Base-by-base conservation (phyloP, 2,888 invertebrate species). In the Ellobium chinense region DNA sequence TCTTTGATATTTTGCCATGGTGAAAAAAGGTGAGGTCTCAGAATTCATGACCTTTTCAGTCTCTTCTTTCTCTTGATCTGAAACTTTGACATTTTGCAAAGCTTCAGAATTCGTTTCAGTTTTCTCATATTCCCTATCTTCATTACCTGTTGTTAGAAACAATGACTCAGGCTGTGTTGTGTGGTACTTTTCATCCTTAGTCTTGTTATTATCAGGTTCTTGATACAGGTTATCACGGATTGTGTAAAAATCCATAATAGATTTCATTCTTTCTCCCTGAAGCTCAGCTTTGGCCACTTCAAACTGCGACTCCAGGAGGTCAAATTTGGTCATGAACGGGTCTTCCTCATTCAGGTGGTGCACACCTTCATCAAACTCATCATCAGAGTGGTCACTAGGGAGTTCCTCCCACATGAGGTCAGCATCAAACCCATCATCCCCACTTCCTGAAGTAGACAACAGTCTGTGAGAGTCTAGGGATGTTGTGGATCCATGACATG, bases 401-500 rank as follows among this genome's bases (percentile, higher is more conserved):
- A 72, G 72, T 34, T 72, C 58, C 4, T 54, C 72, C 72, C 72
- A 72, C 72, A 72, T 72, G 1, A n/a, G 27, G 60, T 72, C 72
- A 31, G 36, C 58, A n/a, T 72, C 72, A 12, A 2, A 56, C 7
- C 9, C 9, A 2, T 39, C 70, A 7, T 27, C 29, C 14, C 18
- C 70, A 66, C 18, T 5, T 24, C 9, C 14, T 27, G 27, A 60
- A 27, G 60, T 14, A 14, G 27, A 27, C 7, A n/a, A 14, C n/a
- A 7, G 12, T n/a, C 60, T 60, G 9, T 7, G n/a, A n/a, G 5
- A 14, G 60, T 7, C 5, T 60, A 7, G 7, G n/a, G 60, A 24
- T 14, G 60, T 27, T 27, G 7, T 27, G 60, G 60, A 5, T 18
- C 18, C 9, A 14, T 54, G 9, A 18, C 54, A 54, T 9, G 18